Conservation (phyloP, 2,888 invertebrate genomes). For the Lottia gigantea region DNA sequence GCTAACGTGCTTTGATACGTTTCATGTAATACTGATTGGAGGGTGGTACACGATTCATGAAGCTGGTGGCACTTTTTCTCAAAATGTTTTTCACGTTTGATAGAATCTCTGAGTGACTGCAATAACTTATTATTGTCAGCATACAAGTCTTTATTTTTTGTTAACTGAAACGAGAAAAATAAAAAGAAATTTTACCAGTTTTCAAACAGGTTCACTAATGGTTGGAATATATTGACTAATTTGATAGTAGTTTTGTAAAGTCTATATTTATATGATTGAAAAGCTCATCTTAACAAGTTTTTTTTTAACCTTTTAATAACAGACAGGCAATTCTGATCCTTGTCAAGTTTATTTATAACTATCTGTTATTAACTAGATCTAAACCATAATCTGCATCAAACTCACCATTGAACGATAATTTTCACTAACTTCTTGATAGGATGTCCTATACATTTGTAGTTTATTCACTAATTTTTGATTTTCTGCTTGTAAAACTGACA, state of each 20-base stretch:
- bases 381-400: background rate
- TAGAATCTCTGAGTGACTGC: background rate
- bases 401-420: slow-evolving; percentile 1
- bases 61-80: background rate
- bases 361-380: too few relatives aligned
- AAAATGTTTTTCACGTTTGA: background rate
- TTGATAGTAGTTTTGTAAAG: too few relatives aligned
- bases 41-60: background rate
- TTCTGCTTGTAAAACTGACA: background rate
- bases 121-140: background rate
- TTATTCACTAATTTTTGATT: background rate
- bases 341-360: too few relatives aligned
- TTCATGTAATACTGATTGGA: background rate
- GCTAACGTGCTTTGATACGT: background rate
- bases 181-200: background rate
- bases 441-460: background rate
- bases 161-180: background rate
- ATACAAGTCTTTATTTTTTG: background rate
- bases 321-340: too few relatives aligned
- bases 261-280: too few relatives aligned
- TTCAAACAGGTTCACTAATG: background rate
- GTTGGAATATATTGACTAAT: too few relatives aligned
- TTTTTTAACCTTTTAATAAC: too few relatives aligned
- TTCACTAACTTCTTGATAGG: background rate
- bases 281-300: too few relatives aligned